Conservation (phyloP, 2,888 invertebrate genomes). For the Drosophila macrospina region DNA sequence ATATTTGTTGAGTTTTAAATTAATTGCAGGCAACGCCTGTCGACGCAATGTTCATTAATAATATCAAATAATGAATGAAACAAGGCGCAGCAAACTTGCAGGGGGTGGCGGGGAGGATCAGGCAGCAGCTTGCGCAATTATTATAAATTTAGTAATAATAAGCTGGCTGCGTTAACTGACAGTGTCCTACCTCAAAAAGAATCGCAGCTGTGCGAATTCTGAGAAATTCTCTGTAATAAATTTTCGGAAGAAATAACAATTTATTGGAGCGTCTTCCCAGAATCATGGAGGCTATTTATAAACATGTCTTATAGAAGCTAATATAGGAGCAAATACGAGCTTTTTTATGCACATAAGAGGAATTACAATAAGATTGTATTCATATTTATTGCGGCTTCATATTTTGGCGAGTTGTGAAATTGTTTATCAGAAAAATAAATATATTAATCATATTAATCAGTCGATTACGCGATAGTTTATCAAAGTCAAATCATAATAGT, state of each 20-base stretch:
- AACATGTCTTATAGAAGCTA: neutral
- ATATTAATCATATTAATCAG: slow-evolving; percentile 5
- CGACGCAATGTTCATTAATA: slow-evolving; percentile 50
- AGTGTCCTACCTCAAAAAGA: neutral
- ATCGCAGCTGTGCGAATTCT: neutral
- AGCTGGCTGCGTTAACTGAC: neutral
- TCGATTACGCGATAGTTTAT: slow-evolving; percentile 4
- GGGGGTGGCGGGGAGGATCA: neutral
- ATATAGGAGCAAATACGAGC: no score
- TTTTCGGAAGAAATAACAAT: neutral
- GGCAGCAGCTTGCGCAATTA: slow-evolving; percentile 25
- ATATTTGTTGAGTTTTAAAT: slow-evolving; percentile 73
- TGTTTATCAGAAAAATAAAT: neutral
- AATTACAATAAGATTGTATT: neutral
- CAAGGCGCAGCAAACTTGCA: neutral
- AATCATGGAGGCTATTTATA: neutral
- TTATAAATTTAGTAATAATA: slow-evolving; percentile 34
- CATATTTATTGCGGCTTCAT: neutral
- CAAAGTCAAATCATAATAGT: neutral
- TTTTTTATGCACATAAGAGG: neutral
- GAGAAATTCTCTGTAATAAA: neutral
- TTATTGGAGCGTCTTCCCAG: neutral
- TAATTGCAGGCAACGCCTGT: slow-evolving; percentile 62
- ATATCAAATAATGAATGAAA: slow-evolving; percentile 20
- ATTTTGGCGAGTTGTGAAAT: neutral